These are phyloP conservation scores for Rhegmatorhina hoffmannsi DNA, from an alignment of 2,113 vertebrate species.

Conservation along the genomic window DNA sequence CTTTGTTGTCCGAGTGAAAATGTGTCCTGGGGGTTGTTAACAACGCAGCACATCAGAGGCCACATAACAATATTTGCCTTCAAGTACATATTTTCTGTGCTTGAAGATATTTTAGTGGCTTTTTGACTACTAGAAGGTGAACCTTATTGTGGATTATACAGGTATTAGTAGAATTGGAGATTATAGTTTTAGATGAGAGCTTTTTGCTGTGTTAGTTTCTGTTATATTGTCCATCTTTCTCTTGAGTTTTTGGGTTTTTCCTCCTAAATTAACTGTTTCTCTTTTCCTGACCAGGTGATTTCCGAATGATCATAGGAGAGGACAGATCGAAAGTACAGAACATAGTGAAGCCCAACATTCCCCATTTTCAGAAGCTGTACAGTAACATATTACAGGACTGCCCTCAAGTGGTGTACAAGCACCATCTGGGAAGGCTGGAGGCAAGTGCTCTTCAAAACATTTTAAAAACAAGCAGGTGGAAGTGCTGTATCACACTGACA, in stretches of 20 bases:
- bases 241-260: background rate
- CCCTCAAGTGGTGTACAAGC: slow-evolving; percentile 92
- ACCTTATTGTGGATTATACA: background rate
- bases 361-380: slow-evolving; percentile 89
- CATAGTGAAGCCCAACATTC: slow-evolving; percentile 88
- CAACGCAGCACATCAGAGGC: background rate
- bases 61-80: background rate
- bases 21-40: background rate
- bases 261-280: background rate
- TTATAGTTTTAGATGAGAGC: background rate
- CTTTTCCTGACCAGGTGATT: slow-evolving; percentile 82
- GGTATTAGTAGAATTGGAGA: background rate
- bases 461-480: background rate
- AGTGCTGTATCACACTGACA: background rate
- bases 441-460: slow-evolving; percentile 66
- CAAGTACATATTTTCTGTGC: background rate
- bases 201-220: background rate
- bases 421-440: slow-evolving; percentile 90
- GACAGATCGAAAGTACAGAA: slow-evolving; percentile 91
- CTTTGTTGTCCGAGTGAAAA: background rate
- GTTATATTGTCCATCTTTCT: background rate
- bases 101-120: background rate
- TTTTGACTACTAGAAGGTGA: background rate
- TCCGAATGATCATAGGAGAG: slow-evolving; percentile 95
- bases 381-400: slow-evolving; percentile 87